Percentiles rank a stretch among this genome's conserved stretches.
Conservation (phyloP, 2,888 invertebrate genomes). For the Piscicola geometra region DNA sequence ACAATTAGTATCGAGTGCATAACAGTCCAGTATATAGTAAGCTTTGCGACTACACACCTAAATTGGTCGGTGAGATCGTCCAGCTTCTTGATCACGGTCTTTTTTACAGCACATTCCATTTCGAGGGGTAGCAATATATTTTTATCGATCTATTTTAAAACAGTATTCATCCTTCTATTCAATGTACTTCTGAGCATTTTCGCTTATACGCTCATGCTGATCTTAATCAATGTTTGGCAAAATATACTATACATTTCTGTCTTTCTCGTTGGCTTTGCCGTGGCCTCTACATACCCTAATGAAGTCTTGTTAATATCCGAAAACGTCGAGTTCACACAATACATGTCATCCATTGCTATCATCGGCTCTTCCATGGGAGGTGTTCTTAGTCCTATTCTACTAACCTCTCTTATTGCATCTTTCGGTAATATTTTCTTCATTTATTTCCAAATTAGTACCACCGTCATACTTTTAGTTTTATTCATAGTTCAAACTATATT, state of each 20-base stretch:
- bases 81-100: not conserved
- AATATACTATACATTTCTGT: not conserved
- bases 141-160: not conserved
- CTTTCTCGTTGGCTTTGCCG: not conserved
- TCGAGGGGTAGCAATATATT: not conserved
- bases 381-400: not conserved
- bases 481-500: too few species aligned
- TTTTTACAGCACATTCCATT: not conserved
- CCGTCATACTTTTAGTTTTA: too few species aligned
- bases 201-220: not conserved
- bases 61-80: not conserved
- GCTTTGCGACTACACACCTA: not conserved
- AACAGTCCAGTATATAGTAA: not conserved
- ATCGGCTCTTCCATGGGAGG: slow-evolving; percentile 6
- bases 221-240: not conserved
- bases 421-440: too few species aligned
- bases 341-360: not conserved
- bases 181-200: not conserved
- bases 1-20: not conserved
- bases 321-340: not conserved
- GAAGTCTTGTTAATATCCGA: not conserved
- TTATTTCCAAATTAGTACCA: too few species aligned
- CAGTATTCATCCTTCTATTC: not conserved
- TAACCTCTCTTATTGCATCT: not conserved
- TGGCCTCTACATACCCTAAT: not conserved